These are phyloP conservation scores for Babylonia areolata DNA, from an alignment of 1,140 invertebrate species.

Conservation along the genomic window DNA sequence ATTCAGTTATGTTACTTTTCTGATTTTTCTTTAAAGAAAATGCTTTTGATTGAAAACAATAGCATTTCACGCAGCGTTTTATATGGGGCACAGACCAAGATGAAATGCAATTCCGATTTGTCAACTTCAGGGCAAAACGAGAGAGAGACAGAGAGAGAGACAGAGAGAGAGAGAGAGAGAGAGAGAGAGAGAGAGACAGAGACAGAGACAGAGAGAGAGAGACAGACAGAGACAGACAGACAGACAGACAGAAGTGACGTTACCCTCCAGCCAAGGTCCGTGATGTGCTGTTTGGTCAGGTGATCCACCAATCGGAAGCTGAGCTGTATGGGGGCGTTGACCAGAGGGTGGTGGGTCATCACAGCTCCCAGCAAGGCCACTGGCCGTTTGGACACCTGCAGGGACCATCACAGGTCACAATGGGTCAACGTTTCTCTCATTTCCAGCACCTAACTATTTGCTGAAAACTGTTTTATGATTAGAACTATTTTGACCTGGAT, in stretches of 20 bases:
- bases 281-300: not conserved
- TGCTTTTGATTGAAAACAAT: too few relatives aligned
- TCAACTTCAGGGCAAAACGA: too few relatives aligned
- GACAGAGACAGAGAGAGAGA: not conserved
- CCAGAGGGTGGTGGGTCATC: not conserved
- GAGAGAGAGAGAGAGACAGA: not conserved
- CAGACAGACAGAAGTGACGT: too few relatives aligned
- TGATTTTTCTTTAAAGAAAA: too few relatives aligned
- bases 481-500: too few relatives aligned
- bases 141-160: too few relatives aligned
- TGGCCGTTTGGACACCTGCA: not conserved
- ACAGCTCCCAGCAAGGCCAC: not conserved
- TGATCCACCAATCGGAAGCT: constrained; percentile 1
- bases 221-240: not conserved
- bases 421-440: not conserved
- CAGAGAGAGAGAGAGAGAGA: not conserved
- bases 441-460: too few relatives aligned
- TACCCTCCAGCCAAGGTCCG: not conserved
- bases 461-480: too few relatives aligned
- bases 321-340: not conserved
- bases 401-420: not conserved
- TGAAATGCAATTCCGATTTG: too few relatives aligned
- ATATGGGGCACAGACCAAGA: too few relatives aligned
- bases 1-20: too few relatives aligned
- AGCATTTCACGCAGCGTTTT: too few relatives aligned